Evolutionary conservation across 1,140 invertebrate genomes (phyloP).

Genomic region (Aethina tumida): DNA sequence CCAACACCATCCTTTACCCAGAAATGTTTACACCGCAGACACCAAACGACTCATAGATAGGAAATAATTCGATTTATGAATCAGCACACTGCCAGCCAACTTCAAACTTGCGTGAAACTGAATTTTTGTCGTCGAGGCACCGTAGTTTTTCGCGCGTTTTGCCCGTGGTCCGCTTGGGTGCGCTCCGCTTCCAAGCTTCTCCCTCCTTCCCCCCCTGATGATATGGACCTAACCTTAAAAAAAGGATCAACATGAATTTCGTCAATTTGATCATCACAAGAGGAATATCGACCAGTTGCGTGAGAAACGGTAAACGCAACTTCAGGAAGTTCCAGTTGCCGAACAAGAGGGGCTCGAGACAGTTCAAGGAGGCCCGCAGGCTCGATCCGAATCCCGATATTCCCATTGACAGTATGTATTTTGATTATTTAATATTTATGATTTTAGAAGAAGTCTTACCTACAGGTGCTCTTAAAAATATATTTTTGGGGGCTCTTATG

Average conservation of each 20-base stretch:
- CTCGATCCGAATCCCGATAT: conserved; percentile 48
- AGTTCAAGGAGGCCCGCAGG: conserved; percentile 50
- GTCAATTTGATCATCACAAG: conserved; percentile 35
- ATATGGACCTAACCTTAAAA: too few species aligned
- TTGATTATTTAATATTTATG: conserved; percentile 1
- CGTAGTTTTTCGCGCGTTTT: conserved; percentile 25
- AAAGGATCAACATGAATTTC: too few species aligned
- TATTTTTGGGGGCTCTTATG: too few species aligned
- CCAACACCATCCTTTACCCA: conserved; percentile 59
- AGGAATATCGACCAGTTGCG: conserved; percentile 47
- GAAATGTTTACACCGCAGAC: conserved; percentile 7
- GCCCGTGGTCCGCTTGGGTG: too few species aligned
- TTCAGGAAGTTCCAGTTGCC: conserved; percentile 65
- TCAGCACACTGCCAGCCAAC: conserved; percentile 14
- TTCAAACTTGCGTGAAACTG: conserved; percentile 18
- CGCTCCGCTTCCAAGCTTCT: too few species aligned
- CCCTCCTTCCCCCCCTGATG: too few species aligned
- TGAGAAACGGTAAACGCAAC: conserved; percentile 59
- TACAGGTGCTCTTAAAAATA: too few species aligned
- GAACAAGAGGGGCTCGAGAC: conserved; percentile 60
- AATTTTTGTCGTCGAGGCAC: conserved; percentile 22
- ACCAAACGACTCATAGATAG: too few species aligned
- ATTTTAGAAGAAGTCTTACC: not conserved
- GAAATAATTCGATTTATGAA: too few species aligned
- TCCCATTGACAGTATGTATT: conserved; percentile 46